Conservation (phyloP, 2,113 vertebrate genomes). For the Steatornis caripensis region DNA sequence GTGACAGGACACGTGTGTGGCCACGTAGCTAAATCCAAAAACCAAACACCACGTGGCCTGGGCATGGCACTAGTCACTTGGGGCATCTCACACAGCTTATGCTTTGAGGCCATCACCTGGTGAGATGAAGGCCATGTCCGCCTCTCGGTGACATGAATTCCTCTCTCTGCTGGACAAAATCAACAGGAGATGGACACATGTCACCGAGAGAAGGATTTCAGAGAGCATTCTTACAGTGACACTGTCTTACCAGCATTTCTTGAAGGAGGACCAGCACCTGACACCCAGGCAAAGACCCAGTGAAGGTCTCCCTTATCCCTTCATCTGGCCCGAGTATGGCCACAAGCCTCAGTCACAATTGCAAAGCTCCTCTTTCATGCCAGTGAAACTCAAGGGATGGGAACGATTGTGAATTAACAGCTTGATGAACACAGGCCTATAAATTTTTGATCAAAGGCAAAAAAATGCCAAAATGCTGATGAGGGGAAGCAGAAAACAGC, state of each 20-base stretch:
- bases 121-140: background rate
- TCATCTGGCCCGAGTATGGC: background rate
- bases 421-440: background rate
- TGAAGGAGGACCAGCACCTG: background rate
- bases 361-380: background rate
- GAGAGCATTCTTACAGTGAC: background rate
- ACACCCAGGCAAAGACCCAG: background rate
- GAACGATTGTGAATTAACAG: background rate
- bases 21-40: background rate
- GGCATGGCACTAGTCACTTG: background rate
- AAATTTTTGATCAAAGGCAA: background rate
- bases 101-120: background rate
- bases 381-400: background rate
- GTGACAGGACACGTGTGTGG: background rate
- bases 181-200: background rate
- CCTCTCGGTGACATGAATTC: background rate
- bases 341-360: background rate
- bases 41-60: background rate
- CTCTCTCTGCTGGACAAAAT: background rate
- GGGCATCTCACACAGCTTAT: background rate
- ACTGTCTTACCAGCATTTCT: background rate
- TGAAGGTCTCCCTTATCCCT: background rate
- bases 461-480: background rate
- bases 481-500: background rate
- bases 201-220: background rate